Evolutionary conservation across 2,888 invertebrate species (phyloP).

Genomic region (Azorinus chamasolen): DNA sequence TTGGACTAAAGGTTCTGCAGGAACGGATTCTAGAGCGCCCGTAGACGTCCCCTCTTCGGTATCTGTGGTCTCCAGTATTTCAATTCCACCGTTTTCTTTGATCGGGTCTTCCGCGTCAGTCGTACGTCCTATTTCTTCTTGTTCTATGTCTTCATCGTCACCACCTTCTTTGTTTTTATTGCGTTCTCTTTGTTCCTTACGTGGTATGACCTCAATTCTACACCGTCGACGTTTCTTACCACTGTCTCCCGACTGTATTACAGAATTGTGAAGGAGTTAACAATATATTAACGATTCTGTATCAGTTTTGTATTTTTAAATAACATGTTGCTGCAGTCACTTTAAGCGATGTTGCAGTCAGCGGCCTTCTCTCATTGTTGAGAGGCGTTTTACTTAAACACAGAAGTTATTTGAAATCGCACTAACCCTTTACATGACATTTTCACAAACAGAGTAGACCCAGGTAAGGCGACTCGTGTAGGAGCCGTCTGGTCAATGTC

Average conservation of each 20-base stretch:
- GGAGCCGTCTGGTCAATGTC: too few relatives aligned
- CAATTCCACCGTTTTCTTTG: conserved; percentile 45
- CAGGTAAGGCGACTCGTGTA: too few relatives aligned
- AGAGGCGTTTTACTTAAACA: too few relatives aligned
- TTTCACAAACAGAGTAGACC: too few relatives aligned
- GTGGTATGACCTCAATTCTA: conserved; percentile 58
- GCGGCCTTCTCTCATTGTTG: conserved; percentile 22
- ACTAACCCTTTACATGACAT: too few relatives aligned
- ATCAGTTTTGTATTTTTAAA: neutral
- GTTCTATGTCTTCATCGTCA: conserved; percentile 3
- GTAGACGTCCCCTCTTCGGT: conserved; percentile 34
- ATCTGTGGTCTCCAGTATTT: conserved; percentile 42
- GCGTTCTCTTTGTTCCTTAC: conserved; percentile 56
- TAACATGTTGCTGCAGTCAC: conserved; percentile 77
- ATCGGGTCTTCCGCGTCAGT: neutral
- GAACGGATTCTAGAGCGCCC: conserved; percentile 50
- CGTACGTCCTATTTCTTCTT: conserved; percentile 10
- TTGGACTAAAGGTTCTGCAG: conserved; percentile 41
- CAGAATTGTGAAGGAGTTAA: neutral
- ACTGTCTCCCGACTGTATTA: conserved; percentile 34
- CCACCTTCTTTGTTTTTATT: conserved; percentile 17
- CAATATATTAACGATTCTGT: neutral
- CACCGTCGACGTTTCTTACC: conserved; percentile 52
- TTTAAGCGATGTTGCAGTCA: conserved; percentile 66
- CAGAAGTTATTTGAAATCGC: too few relatives aligned